A percentile compares a stretch with the other conserved stretches of the same genome.
These are phyloP conservation scores for Hermatobates lingyangjiaoensis DNA, from an alignment of 1,140 invertebrate species.

Conservation along the genomic window DNA sequence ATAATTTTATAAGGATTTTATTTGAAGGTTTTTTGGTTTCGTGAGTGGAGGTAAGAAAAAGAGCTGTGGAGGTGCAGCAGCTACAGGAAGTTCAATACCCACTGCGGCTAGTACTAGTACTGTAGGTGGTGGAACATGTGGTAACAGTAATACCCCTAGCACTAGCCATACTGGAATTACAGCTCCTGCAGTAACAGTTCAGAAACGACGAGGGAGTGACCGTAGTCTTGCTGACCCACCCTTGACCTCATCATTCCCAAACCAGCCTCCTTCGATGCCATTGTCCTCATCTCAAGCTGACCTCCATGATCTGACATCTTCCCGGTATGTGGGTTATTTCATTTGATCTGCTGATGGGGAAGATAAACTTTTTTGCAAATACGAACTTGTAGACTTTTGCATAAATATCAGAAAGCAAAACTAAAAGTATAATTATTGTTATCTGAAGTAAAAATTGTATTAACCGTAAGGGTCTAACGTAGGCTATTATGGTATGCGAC, in stretches of 20 bases:
- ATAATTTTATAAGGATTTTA: too few species aligned
- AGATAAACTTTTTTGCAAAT: too few species aligned
- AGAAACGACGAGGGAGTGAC: conserved; percentile 52
- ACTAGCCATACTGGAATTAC: conserved; percentile 12
- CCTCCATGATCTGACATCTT: conserved; percentile 45
- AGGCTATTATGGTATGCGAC: too few species aligned
- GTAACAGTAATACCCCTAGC: conserved; percentile 14
- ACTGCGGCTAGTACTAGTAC: too few species aligned
- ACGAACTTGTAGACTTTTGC: too few species aligned
- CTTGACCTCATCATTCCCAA: conserved; percentile 40
- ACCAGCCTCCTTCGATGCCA: conserved; percentile 38
- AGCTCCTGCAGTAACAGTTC: conserved; percentile 24
- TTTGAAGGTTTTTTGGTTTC: conserved; percentile 73
- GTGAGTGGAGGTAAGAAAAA: conserved; percentile 64
- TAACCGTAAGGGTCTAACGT: too few species aligned
- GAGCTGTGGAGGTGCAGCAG: conserved; percentile 19
- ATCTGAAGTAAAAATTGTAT: too few species aligned
- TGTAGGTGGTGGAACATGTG: conserved; percentile 18
- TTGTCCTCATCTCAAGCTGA: conserved; percentile 65
- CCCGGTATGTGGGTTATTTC: too few species aligned
- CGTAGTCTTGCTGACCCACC: conserved; percentile 62
- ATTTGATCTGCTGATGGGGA: too few species aligned
- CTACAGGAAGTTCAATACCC: conserved; percentile 11
- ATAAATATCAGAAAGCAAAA: too few species aligned
- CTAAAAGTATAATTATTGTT: too few species aligned